Percentiles rank a stretch among this genome's conserved stretches.
Evolutionary conservation across 2,113 vertebrate genomes (phyloP).

Genomic region (Salvelinus sp.): DNA sequence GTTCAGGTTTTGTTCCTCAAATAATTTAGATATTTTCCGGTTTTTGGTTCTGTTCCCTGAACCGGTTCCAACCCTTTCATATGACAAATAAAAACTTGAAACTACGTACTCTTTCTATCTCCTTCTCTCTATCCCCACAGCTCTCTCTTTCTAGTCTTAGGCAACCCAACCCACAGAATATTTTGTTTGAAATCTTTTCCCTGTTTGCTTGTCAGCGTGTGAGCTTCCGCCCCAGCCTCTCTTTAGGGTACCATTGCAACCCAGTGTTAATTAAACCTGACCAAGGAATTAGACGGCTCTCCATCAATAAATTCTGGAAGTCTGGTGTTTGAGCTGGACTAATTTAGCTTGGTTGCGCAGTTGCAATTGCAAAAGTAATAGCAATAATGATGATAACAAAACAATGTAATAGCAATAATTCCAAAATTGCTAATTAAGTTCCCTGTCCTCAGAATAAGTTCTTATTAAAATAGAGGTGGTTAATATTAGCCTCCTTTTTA

Average conservation of each 20-base stretch:
- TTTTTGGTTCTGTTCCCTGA: no score
- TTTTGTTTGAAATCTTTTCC: neutral
- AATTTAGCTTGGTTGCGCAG: conserved; percentile 37
- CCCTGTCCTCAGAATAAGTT: conserved; percentile 54
- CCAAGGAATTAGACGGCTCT: conserved; percentile 24
- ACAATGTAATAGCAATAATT: conserved; percentile 71
- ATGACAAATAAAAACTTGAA: neutral
- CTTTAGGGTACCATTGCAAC: conserved; percentile 30
- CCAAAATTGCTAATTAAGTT: conserved; percentile 71
- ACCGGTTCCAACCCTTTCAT: no score
- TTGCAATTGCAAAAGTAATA: conserved; percentile 49
- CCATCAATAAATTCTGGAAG: conserved; percentile 18
- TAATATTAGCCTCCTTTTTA: conserved; percentile 58
- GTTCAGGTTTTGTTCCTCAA: no score
- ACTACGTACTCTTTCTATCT: neutral
- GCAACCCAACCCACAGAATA: neutral
- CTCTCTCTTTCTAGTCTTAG: neutral
- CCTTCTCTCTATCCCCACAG: neutral
- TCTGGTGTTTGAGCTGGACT: conserved; percentile 36
- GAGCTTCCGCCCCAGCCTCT: conserved; percentile 21
- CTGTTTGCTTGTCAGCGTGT: neutral
- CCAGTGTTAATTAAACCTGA: conserved; percentile 57
- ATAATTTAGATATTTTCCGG: no score
- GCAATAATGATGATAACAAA: conserved; percentile 59
- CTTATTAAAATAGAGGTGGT: conserved; percentile 68